Evolutionary conservation across 2,888 invertebrate species (phyloP).

Genomic region (Microplitis deprimator): DNA sequence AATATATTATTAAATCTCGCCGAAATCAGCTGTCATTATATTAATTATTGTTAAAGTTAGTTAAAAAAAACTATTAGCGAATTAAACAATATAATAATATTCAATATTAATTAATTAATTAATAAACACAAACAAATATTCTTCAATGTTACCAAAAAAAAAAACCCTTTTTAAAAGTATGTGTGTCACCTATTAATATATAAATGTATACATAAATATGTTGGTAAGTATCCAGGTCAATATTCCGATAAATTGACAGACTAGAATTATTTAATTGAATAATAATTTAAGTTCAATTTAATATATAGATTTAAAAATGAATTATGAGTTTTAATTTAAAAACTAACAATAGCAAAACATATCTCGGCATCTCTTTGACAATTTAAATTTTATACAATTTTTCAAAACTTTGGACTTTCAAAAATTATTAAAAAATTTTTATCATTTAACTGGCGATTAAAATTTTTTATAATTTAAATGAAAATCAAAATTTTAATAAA

Average conservation of each 20-base stretch:
- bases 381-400: too few species aligned
- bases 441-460: too few species aligned
- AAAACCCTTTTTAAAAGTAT: neutral
- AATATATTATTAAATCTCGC: too few species aligned
- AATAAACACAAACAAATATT: neutral
- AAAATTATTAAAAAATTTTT: too few species aligned
- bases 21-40: too few species aligned
- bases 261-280: neutral
- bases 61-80: neutral
- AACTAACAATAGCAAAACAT: too few species aligned
- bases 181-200: conserved; percentile 7
- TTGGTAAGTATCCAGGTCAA: neutral
- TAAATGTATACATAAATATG: conserved; percentile 9
- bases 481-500: neutral
- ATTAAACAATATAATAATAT: neutral
- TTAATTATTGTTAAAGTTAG: too few species aligned
- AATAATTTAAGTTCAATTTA: neutral
- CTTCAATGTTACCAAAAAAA: conserved; percentile 40
- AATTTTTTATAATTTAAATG: neutral
- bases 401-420: too few species aligned
- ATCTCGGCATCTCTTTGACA: too few species aligned
- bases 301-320: too few species aligned
- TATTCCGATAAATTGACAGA: neutral
- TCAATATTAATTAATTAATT: neutral
- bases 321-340: too few species aligned